Evolutionary conservation across 2,888 invertebrate genomes (phyloP).

Genomic region (Cataglyphis cursor): DNA sequence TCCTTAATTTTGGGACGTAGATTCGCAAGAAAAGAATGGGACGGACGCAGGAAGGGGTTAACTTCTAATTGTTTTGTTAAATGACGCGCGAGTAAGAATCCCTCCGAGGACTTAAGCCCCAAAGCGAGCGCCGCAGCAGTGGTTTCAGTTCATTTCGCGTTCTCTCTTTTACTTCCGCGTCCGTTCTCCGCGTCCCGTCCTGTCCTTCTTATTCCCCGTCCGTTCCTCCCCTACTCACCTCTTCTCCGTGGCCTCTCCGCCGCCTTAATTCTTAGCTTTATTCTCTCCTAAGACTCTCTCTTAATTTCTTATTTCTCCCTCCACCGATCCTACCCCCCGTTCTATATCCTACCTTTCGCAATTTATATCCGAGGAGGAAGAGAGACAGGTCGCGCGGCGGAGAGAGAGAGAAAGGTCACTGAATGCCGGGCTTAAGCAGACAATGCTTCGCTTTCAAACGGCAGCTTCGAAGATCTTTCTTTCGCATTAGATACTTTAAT

Average conservation of each 20-base stretch:
- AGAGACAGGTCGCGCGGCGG: constrained; percentile 63
- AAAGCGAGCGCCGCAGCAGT: constrained; percentile 78
- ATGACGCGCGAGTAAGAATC: constrained; percentile 87
- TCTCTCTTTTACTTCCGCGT: constrained; percentile 67
- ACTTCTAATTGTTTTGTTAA: constrained; percentile 87
- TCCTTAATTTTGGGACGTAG: constrained; percentile 78
- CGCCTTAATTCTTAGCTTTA: constrained; percentile 87
- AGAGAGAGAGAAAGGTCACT: constrained; percentile 79
- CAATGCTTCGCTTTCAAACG: constrained; percentile 86
- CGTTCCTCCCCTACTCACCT: constrained; percentile 37
- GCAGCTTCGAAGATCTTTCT: constrained; percentile 83
- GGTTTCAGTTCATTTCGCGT: constrained; percentile 81
- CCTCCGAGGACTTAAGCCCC: constrained; percentile 85
- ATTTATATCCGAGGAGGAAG: constrained; percentile 82
- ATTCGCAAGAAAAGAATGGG: constrained; percentile 81
- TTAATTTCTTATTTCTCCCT: constrained; percentile 86
- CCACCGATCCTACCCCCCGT: constrained; percentile 67
- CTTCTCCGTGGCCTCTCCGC: constrained; percentile 75
- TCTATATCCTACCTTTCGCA: constrained; percentile 81
- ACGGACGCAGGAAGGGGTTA: constrained; percentile 84
- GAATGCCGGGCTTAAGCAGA: constrained; percentile 86
- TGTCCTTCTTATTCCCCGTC: constrained; percentile 61
- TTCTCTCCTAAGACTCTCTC: constrained; percentile 87
- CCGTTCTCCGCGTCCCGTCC: constrained; percentile 52
- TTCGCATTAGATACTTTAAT: constrained; percentile 86